Conservation (phyloP, 2,797 vertebrate species). For the Periparus ater region DNA sequence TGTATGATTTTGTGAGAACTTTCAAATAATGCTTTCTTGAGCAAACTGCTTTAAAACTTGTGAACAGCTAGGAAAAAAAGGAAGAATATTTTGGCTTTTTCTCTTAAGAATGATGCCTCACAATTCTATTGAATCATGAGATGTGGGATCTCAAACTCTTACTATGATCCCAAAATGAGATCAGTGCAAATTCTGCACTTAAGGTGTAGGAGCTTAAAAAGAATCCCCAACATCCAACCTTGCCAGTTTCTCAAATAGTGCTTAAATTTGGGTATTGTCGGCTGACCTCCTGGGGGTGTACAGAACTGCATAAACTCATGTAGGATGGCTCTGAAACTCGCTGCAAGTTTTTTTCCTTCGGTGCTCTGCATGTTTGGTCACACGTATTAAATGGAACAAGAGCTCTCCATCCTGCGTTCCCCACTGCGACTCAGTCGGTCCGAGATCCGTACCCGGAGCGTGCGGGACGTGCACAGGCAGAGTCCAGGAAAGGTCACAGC, state of each 20-base stretch:
- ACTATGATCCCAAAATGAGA: neutral
- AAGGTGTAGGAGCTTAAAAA: neutral
- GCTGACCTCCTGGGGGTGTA: neutral
- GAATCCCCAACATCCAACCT: neutral
- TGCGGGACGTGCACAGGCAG: neutral
- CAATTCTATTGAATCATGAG: neutral
- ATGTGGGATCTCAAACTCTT: neutral
- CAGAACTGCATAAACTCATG: neutral
- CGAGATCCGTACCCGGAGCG: rapidly evolving
- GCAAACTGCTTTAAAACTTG: neutral
- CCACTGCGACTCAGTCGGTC: rapidly evolving
- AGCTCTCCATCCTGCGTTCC: neutral
- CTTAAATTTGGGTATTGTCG: neutral
- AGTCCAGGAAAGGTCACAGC: neutral
- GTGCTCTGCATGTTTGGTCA: neutral
- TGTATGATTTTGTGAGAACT: neutral
- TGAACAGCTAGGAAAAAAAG: neutral
- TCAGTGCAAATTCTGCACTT: neutral
- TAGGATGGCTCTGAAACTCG: neutral
- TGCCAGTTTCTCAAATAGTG: neutral
- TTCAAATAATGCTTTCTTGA: neutral
- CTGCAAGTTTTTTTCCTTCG: neutral
- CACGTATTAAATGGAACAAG: rapidly evolving
- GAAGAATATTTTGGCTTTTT: neutral
- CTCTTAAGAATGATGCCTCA: neutral